Evolutionary conservation across 2,888 invertebrate genomes (phyloP).

Genomic region (Drosophila yooni): DNA sequence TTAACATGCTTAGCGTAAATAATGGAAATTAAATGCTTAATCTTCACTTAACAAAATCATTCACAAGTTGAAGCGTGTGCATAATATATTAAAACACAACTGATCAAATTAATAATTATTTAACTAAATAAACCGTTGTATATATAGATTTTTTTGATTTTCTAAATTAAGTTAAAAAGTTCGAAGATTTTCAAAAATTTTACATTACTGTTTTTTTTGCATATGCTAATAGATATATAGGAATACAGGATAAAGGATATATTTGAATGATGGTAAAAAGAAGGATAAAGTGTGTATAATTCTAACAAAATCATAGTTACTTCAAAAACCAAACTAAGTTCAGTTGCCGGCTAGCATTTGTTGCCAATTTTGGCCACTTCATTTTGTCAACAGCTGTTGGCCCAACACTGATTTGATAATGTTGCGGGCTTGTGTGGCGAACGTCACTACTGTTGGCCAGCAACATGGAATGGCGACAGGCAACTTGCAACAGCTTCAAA

Average conservation of each 20-base stretch:
- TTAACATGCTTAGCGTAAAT: not conserved
- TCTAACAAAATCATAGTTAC: too few relatives aligned
- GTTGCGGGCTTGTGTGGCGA: slow-evolving; percentile 11
- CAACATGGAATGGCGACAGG: slow-evolving; percentile 33
- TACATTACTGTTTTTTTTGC: not conserved
- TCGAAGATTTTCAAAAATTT: too few relatives aligned
- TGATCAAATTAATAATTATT: too few relatives aligned
- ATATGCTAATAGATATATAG: not conserved
- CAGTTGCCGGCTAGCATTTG: not conserved
- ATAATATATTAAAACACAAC: too few relatives aligned
- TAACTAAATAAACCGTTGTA: too few relatives aligned
- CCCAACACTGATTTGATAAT: slow-evolving; percentile 37
- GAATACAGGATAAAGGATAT: not conserved
- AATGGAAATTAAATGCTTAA: not conserved
- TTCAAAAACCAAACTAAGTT: too few relatives aligned
- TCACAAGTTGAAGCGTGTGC: too few relatives aligned
- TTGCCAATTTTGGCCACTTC: not conserved
- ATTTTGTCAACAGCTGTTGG: slow-evolving; percentile 1
- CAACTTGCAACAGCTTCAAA: slow-evolving; percentile 15
- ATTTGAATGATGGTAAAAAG: too few relatives aligned
- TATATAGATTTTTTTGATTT: too few relatives aligned
- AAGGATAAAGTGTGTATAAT: too few relatives aligned
- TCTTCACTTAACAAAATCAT: not conserved
- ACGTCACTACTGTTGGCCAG: slow-evolving; percentile 25
- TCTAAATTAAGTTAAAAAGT: too few relatives aligned